A percentile compares a stretch with the other conserved stretches of the same genome.
phyloP scores from a whole-genome alignment of 2,888 invertebrate species.

The Drosophila mettleri region DNA sequence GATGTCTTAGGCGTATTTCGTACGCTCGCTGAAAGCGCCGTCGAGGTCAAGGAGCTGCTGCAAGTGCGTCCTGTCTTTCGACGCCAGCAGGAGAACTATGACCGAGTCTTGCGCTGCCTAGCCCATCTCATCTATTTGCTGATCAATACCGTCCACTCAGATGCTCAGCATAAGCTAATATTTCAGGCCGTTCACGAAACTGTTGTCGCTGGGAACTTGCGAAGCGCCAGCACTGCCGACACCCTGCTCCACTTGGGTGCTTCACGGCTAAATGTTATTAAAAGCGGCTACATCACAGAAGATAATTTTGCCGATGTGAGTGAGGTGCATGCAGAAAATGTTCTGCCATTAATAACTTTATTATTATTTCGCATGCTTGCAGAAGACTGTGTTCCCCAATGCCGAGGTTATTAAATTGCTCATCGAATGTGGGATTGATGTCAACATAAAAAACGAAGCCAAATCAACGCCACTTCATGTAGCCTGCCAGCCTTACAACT shows the following conservation, averaged over 20 bases:
- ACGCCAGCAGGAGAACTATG: constrained; percentile 92
- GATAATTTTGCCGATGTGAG: constrained; percentile 86
- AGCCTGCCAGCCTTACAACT: constrained; percentile 91
- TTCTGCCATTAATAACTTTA: background rate
- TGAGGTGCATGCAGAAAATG: background rate
- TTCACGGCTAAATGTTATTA: constrained; percentile 91
- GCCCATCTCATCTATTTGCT: constrained; percentile 91
- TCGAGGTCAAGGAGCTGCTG: constrained; percentile 86
- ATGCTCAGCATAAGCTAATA: constrained; percentile 86
- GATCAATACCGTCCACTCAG: constrained; percentile 86
- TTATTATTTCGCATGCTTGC: background rate
- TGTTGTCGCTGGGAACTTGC: constrained; percentile 87
- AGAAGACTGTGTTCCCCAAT: constrained; percentile 90
- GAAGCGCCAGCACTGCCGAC: constrained; percentile 90
- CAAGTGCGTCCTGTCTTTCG: constrained; percentile 89
- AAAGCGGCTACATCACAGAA: constrained; percentile 91
- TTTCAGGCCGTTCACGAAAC: constrained; percentile 85
- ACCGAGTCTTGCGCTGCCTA: constrained; percentile 91
- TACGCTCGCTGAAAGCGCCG: constrained; percentile 88
- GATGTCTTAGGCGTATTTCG: constrained; percentile 90
- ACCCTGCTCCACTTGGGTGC: constrained; percentile 94
- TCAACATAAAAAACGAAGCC: constrained; percentile 91
- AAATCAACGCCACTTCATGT: constrained; percentile 93
- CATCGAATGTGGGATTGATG: constrained; percentile 91
- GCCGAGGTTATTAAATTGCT: constrained; percentile 89